These are phyloP conservation scores for Trissolcus basalis DNA, from an alignment of 1,140 invertebrate genomes.

Conservation along the genomic window DNA sequence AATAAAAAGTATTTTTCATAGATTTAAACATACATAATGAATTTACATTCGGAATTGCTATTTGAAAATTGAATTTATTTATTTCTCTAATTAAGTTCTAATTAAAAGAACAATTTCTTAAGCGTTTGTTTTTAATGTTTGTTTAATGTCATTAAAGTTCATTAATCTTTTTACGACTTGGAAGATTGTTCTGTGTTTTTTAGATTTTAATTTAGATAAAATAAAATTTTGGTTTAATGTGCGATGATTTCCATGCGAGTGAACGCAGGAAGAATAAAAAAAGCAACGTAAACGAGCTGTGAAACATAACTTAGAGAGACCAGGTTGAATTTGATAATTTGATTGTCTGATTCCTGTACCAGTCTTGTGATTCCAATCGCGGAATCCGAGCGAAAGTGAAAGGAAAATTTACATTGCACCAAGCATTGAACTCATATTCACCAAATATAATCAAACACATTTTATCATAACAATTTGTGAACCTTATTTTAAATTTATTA, in stretches of 20 bases:
- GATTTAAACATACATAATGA: too few species aligned
- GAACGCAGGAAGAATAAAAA: slow-evolving; percentile 14
- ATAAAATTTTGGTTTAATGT: slow-evolving; percentile 7
- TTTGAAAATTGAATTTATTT: too few species aligned
- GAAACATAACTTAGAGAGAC: slow-evolving; percentile 9
- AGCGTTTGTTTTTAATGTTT: too few species aligned
- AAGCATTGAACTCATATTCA: slow-evolving; percentile 16
- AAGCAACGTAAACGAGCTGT: slow-evolving; percentile 20
- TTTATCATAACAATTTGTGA: too few species aligned
- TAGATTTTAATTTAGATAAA: neutral
- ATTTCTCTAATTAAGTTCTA: too few species aligned
- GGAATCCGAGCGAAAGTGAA: slow-evolving; percentile 32
- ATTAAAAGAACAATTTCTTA: too few species aligned
- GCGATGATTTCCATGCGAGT: neutral
- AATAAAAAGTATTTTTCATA: too few species aligned
- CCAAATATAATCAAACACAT: neutral
- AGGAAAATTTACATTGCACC: slow-evolving; percentile 17
- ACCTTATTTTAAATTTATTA: neutral
- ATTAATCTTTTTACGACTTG: too few species aligned
- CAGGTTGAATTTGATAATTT: slow-evolving; percentile 15
- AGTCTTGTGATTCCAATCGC: slow-evolving; percentile 5
- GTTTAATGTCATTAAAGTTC: too few species aligned
- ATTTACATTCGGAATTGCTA: too few species aligned
- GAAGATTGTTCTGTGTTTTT: neutral
- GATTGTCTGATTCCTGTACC: slow-evolving; percentile 25